These are phyloP conservation scores for Orthosia incerta DNA, from an alignment of 2,888 invertebrate species.

Conservation along the genomic window DNA sequence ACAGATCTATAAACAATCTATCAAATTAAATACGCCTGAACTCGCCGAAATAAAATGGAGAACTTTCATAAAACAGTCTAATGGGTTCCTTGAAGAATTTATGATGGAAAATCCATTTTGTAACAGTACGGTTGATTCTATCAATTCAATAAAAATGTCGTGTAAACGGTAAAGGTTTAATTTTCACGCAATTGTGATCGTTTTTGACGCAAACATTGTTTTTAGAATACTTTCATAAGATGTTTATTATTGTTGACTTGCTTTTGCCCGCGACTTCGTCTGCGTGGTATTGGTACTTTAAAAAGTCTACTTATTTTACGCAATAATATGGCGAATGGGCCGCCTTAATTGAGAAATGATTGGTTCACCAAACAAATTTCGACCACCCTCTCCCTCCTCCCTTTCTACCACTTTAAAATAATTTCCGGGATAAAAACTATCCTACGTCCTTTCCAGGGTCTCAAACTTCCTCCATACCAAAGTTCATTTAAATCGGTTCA, in stretches of 20 bases:
- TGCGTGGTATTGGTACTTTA: no score
- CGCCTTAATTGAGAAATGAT: no score
- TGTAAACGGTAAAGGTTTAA: slow-evolving; percentile 25
- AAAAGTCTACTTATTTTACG: no score
- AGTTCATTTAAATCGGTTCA: no score
- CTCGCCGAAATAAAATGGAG: slow-evolving; percentile 25
- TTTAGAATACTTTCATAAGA: slow-evolving; percentile 9
- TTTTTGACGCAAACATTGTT: slow-evolving; percentile 13
- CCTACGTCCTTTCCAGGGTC: no score
- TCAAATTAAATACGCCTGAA: slow-evolving; percentile 39
- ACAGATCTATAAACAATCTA: slow-evolving; percentile 49
- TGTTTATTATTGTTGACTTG: slow-evolving; percentile 1
- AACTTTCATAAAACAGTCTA: slow-evolving; percentile 28
- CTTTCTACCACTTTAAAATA: no score
- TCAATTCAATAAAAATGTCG: slow-evolving; percentile 33
- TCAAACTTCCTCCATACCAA: no score
- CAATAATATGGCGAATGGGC: no score
- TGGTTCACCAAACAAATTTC: no score
- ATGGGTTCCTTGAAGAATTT: slow-evolving; percentile 46
- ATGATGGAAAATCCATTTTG: slow-evolving; percentile 38
- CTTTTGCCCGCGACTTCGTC: no score
- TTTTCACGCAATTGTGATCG: slow-evolving; percentile 29
- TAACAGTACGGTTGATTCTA: slow-evolving; percentile 35
- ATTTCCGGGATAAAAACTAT: no score
- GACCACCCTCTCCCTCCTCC: no score